Percentiles rank a stretch among this genome's conserved stretches.
These are phyloP conservation scores for Lindbergichthys nudifrons DNA, from an alignment of 2,797 vertebrate genomes.

Conservation along the genomic window DNA sequence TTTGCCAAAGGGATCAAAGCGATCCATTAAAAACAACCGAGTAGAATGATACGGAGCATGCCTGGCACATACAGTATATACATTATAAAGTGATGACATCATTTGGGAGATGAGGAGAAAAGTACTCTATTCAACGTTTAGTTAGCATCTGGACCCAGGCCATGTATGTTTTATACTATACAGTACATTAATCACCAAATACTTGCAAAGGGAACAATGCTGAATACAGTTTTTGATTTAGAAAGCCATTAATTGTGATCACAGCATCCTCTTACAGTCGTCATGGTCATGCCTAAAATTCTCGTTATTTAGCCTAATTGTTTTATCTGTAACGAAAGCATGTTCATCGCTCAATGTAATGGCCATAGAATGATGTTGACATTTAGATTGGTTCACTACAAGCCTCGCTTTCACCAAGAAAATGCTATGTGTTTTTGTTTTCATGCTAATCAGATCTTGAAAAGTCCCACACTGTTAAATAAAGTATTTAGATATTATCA, in stretches of 20 bases:
- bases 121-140: slow-evolving; percentile 14
- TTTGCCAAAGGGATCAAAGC: slow-evolving; percentile 50
- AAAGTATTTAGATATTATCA: slow-evolving; percentile 33
- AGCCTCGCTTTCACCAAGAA: too few relatives aligned
- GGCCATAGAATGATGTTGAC: too few relatives aligned
- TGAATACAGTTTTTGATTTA: slow-evolving; percentile 6
- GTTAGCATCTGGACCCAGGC: not conserved
- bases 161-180: not conserved
- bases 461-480: not conserved
- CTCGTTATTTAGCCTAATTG: slow-evolving; percentile 34
- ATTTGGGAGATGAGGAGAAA: slow-evolving; percentile 20
- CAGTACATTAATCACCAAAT: not conserved
- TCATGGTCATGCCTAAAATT: slow-evolving; percentile 12
- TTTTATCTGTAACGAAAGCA: slow-evolving; percentile 5
- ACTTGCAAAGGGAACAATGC: not conserved
- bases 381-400: too few relatives aligned
- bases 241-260: slow-evolving; percentile 25
- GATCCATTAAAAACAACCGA: slow-evolving; percentile 33
- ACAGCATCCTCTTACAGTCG: slow-evolving; percentile 29
- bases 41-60: slow-evolving; percentile 28
- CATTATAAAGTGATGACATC: slow-evolving; percentile 21
- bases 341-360: too few relatives aligned
- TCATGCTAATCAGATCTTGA: not conserved
- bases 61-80: not conserved
- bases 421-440: not conserved